Evolutionary conservation across 2,113 vertebrate species (phyloP), one percentile per base, ranked within the genome.

Genomic region (Mugil cephalus): DNA sequence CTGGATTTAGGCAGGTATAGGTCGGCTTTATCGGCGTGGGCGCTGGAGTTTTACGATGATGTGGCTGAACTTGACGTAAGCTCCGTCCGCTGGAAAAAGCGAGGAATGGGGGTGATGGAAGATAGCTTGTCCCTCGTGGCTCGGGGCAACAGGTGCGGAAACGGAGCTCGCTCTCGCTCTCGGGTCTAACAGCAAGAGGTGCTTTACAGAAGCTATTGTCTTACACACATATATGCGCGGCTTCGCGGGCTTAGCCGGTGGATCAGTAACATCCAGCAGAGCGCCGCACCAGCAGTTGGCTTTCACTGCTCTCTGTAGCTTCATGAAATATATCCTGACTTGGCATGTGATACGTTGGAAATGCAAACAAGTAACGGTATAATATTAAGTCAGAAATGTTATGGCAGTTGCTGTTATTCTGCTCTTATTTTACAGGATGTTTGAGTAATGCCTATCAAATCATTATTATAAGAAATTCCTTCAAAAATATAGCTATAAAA

Each of bases 171-270:
- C 58, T 47, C 74, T 80, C 61, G 38, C 69, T 64, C 83, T 78
- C 72, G 47, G n/a, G 60, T 82, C 63, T 76, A 87, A 85, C 79
- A 85, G 93, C 83, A 36, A 90, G 88, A 91, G 85, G 81, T 77
- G 90, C 88, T 80, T 90, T 89, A 92, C 90, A 92, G 88, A 89
- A 90, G 90, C 91, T 93, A 93, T 93, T 93, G 91, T 93, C 91
- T 93, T 94, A 91, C 92, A 90, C 86, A 82, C 79, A 82, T 85
- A 78, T 81, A 76, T 77, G 81, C 88, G 38, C 55, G 86, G 87
- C 74, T 88, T 77, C 71, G 38, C n/a, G 56, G 90, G 87, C 91
- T 92, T 87, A 91, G 67, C 76, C 34, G 42, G 47, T 81, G 89
- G 92, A 93, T 94, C 93, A 91, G 83, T 93, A 82, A 91, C 90